These are phyloP conservation scores for Sorex fumeus DNA, from an alignment of 2,113 vertebrate genomes.

Conservation along the genomic window DNA sequence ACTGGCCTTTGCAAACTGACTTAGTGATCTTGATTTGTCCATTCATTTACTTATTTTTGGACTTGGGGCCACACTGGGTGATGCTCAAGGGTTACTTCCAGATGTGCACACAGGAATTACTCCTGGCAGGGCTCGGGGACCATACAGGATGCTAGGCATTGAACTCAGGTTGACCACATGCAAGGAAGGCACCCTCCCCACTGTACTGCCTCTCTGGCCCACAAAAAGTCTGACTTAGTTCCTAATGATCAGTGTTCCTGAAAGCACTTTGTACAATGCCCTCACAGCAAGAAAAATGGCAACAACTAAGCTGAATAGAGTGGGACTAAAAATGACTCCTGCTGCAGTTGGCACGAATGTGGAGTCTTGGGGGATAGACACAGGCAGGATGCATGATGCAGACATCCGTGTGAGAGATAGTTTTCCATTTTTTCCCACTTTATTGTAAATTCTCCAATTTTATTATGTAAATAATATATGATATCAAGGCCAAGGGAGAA, in stretches of 20 bases:
- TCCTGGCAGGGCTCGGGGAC: too few relatives aligned
- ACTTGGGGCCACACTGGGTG: too few relatives aligned
- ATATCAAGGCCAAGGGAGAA: neutral
- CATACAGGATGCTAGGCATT: too few relatives aligned
- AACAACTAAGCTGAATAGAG: neutral
- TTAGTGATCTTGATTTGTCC: neutral
- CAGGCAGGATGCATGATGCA: neutral
- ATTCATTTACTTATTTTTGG: too few relatives aligned
- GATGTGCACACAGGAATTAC: too few relatives aligned
- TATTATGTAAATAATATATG: neutral
- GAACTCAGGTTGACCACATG: too few relatives aligned
- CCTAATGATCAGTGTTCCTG: neutral
- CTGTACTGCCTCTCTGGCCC: too few relatives aligned
- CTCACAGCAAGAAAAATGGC: neutral
- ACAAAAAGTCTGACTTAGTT: neutral
- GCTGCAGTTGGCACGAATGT: neutral
- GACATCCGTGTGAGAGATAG: neutral
- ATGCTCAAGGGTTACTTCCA: too few relatives aligned
- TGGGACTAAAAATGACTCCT: neutral
- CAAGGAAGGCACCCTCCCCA: too few relatives aligned
- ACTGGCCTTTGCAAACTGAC: constrained; percentile 21
- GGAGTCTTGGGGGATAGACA: neutral
- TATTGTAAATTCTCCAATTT: neutral
- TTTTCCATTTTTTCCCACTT: neutral
- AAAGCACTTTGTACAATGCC: neutral